phyloP scores from a whole-genome alignment of 2,888 invertebrate species.

The Lasioglossum vierecki region DNA sequence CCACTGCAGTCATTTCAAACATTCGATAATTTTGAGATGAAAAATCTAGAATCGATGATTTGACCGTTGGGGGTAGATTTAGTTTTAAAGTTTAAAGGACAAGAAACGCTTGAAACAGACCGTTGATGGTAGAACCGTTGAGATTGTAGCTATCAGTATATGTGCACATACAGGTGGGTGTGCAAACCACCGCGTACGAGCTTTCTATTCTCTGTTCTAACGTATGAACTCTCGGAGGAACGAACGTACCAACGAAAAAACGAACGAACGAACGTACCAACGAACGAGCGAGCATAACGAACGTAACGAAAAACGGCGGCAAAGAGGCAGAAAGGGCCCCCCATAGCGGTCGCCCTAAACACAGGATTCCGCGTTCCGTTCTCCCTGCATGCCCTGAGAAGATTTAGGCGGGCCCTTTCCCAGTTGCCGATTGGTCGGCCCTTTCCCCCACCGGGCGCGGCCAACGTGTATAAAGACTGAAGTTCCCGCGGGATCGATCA shows the following conservation, averaged over 20 bases:
- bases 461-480: constrained; percentile 43
- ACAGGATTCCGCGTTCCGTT: constrained; percentile 60
- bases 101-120: not conserved
- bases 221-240: not conserved
- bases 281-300: constrained; percentile 8
- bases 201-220: not conserved
- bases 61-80: no score
- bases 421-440: constrained; percentile 69
- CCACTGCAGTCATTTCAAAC: no score
- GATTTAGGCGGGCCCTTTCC: constrained; percentile 75
- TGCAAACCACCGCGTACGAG: not conserved
- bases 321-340: constrained; percentile 60
- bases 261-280: not conserved
- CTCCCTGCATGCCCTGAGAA: constrained; percentile 52
- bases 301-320: constrained; percentile 45
- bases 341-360: constrained; percentile 60
- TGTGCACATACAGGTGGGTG: not conserved
- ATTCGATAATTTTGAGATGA: no score
- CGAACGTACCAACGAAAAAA: not conserved
- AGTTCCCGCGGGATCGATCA: constrained; percentile 21
- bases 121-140: not conserved
- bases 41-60: no score
- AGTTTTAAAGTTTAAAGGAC: not conserved
- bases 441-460: constrained; percentile 62
- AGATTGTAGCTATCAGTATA: constrained; percentile 1